Conservation (phyloP, 2,797 vertebrate genomes). For the Lepus oiostolus region DNA sequence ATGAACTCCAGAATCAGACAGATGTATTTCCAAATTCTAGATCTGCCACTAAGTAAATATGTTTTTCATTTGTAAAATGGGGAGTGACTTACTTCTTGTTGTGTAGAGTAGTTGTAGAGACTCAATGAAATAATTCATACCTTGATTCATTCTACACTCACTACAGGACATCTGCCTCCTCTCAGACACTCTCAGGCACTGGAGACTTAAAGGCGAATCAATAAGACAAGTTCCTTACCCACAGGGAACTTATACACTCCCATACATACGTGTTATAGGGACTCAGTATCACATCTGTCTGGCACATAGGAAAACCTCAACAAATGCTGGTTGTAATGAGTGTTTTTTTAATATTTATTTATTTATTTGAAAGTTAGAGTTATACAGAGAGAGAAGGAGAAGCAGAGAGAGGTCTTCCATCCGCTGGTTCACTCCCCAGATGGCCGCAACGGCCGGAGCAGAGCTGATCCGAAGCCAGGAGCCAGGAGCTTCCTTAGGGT, state of each 20-base stretch:
- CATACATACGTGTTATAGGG: background rate
- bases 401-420: no score
- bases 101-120: background rate
- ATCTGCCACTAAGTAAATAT: background rate
- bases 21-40: background rate
- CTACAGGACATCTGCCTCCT: background rate
- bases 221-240: background rate
- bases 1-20: background rate
- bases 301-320: background rate
- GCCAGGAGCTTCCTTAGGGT: no score
- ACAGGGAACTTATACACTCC: background rate
- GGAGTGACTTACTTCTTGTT: background rate
- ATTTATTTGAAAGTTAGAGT: no score
- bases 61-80: conserved; percentile 44
- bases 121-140: background rate
- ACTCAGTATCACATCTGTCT: background rate
- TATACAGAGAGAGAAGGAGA: no score
- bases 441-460: no score
- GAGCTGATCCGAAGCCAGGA: no score
- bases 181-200: background rate
- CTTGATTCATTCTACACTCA: background rate
- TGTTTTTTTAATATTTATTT: no score
- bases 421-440: no score
- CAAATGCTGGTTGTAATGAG: background rate
- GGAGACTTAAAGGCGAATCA: background rate